Base-by-base conservation (phyloP, 2,888 invertebrate species). In the Thera britannica region DNA sequence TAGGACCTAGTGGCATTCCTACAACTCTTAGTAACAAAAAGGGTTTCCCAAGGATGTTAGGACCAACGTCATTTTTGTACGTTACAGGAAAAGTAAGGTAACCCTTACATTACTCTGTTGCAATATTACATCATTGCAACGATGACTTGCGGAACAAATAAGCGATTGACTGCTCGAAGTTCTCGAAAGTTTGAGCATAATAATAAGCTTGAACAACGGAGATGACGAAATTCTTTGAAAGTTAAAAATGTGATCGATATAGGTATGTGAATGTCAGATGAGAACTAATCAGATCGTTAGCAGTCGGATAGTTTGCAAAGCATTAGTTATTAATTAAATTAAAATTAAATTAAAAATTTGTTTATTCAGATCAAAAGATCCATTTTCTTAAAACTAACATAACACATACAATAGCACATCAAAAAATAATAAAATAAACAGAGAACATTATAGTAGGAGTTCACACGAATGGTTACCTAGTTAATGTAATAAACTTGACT, bases 41-140 rank as follows among this genome's bases (percentile, higher is more conserved):
- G 59, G 38, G 38, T 48, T 59, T 38, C 38, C 11, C 59, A 65
- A 59, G 59, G 65, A n/a, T 59, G 4, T 48, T 65, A 54, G 59
- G 55, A 38, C 44, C 60, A 54, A 55, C 36, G 55, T 36, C 44
- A 7, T 52, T 34, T 6, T 38, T 41, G 12, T 38, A 51, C 23
- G 41, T 41, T 2, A 41, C 4, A 36, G 38, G n/a, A n/a, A n/a
- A 38, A 12, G 36, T 56, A 1, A 6, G 8, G 51, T 49, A 12
- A 12, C 49, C 1, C 3, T 49, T 5, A 51, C 2, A 34, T 34
- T 51, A 23, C 34, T 7, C 34, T 2, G 49, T 34, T 51, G 51
- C 7, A 51, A 56, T 41, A 56, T 41, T 56, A 12, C 38, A 56
- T 36, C 36, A 36, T 55, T 55, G 4, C 4, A 52, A 52, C 34